Evolutionary conservation across 2,888 invertebrate species (phyloP), one percentile per base, ranked within the genome.

Genomic region (Apamea sordens): DNA sequence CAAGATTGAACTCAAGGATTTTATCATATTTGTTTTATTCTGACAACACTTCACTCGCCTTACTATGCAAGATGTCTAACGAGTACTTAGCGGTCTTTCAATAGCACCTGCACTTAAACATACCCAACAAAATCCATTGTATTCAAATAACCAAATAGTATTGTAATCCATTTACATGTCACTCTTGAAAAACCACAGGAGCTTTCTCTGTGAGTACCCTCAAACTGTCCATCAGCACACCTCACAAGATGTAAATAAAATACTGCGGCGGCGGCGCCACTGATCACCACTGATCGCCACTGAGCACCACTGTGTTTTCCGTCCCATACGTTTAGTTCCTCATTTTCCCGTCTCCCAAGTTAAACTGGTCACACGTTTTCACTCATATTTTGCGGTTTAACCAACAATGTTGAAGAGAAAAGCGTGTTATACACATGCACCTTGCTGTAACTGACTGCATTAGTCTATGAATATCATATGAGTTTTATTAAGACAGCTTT

Each of bases 381-480:
- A 44, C 32, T 67, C 41, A 72, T 65, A 86, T 69, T 74, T 61
- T 85, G 86, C 63, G 85, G 88, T 83, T 70, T 64, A 28, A 56
- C 53, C 65, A 74, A 80, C 76, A 83, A 70, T 73, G 79, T 80
- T 53, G 15, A 10, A 44, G 67, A 73, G 79, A 84, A 72, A 78
- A 82, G 76, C 73, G 44, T 82, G 32, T 77, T 70, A 77, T 32
- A 80, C 24, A 65, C 11, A 80, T 78, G 80, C 83, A 83, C 64
- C 13, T 56, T n/a, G 53, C 41, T 18, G 63, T 86, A 61, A 71
- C 68, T 24, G 32, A 76, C 28, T 73, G 64, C 47, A 80, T 85
- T 85, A 83, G 77, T 47, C 32, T 70, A 71, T 80, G 86, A 85
- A 87, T 87, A 88, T 83, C 69, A 73, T 65, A 70, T 69, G 73